Evolutionary conservation across 2,888 invertebrate species (phyloP).

Genomic region (Endotricha flammealis): DNA sequence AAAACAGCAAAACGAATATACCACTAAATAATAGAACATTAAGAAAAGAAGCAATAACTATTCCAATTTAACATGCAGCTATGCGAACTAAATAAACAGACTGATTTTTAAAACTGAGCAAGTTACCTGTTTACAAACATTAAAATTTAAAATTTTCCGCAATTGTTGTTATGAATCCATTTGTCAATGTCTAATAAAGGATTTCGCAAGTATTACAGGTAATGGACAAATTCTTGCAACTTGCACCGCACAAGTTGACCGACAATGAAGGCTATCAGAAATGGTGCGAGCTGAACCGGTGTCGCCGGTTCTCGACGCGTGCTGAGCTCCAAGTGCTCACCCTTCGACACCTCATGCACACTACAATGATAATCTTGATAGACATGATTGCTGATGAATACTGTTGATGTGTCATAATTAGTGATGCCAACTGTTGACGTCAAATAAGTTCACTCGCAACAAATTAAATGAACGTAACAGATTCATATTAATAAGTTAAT

Average conservation of each 20-base stretch:
- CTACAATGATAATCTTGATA: conserved; percentile 6
- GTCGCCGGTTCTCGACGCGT: conserved; percentile 38
- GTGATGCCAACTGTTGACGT: conserved; percentile 1
- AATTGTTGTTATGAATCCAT: too few relatives aligned
- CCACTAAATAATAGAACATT: too few relatives aligned
- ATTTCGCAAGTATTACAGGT: too few relatives aligned
- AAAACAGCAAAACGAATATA: background rate
- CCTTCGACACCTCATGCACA: conserved; percentile 34
- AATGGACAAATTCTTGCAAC: conserved; percentile 14
- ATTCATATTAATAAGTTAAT: too few relatives aligned
- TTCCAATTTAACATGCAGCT: too few relatives aligned
- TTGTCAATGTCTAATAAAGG: conserved; percentile 1
- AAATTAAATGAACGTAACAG: too few relatives aligned
- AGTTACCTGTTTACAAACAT: too few relatives aligned
- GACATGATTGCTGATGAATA: conserved; percentile 4
- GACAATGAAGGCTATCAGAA: conserved; percentile 49
- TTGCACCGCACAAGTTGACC: conserved; percentile 34
- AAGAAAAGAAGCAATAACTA: too few relatives aligned
- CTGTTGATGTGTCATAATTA: conserved; percentile 7
- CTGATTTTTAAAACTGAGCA: too few relatives aligned
- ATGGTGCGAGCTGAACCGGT: conserved; percentile 48
- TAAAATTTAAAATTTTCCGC: too few relatives aligned
- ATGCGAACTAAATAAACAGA: too few relatives aligned
- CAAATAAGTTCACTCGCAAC: background rate
- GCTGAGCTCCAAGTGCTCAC: conserved; percentile 26